Conservation (phyloP, 2,888 invertebrate species). For the Lasioglossum oenotherae region DNA sequence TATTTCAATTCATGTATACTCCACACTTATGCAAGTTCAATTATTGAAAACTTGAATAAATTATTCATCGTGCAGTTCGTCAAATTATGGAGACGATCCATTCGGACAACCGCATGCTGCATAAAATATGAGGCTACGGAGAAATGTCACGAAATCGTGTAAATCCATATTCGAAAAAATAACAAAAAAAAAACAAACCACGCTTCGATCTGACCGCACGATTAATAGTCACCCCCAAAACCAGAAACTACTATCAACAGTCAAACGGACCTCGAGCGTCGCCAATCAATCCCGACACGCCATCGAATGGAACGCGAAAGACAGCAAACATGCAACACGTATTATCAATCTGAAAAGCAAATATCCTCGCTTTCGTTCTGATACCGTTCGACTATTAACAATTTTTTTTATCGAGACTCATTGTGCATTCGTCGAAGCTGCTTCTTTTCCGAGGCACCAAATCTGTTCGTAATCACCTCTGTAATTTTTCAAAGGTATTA, state of each 20-base stretch:
- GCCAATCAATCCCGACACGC: slow-evolving; percentile 11
- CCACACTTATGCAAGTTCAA: not conserved
- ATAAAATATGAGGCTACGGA: not conserved
- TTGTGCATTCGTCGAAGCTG: no score
- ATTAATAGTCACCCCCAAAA: slow-evolving; percentile 29
- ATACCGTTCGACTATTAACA: slow-evolving; percentile 17
- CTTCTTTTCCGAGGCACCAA: not conserved
- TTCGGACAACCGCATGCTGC: not conserved
- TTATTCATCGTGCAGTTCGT: not conserved
- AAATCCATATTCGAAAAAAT: slow-evolving; percentile 1
- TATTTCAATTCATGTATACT: not conserved
- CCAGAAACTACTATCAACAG: slow-evolving; percentile 2
- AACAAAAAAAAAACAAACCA: not conserved
- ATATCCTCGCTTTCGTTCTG: not conserved
- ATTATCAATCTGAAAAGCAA: slow-evolving; percentile 8
- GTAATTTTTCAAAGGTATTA: not conserved
- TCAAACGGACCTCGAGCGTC: slow-evolving; percentile 12
- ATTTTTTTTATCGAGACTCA: not conserved
- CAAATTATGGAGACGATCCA: not conserved
- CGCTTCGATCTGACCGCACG: not conserved
- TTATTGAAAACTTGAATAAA: not conserved
- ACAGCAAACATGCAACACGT: not conserved
- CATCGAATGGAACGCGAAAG: not conserved
- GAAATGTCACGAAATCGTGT: not conserved
- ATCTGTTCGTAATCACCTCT: not conserved